Percentiles rank a stretch among this genome's conserved stretches.
Conservation (phyloP, 2,888 invertebrate genomes). For the Athrips mouffetella region DNA sequence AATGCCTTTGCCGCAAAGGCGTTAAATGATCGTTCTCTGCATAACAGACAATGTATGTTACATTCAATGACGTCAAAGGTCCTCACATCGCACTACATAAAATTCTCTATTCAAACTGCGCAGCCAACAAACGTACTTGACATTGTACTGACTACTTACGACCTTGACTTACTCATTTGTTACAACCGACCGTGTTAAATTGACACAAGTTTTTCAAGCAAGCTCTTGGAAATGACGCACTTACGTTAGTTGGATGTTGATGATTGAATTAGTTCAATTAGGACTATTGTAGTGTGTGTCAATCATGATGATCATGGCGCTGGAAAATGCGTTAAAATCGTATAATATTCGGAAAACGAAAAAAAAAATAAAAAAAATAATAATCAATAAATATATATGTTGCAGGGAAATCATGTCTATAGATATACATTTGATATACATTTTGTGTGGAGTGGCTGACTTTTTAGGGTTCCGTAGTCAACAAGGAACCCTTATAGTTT, state of each 20-base stretch:
- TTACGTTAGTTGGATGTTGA: neutral
- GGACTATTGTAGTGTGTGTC: neutral
- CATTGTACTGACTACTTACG: slow-evolving; percentile 29
- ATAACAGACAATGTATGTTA: neutral
- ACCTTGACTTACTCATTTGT: slow-evolving; percentile 30
- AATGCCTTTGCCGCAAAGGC: too few species aligned
- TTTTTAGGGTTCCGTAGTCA: too few species aligned
- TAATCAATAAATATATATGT: too few species aligned
- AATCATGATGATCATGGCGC: slow-evolving; percentile 3
- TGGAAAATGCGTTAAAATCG: too few species aligned
- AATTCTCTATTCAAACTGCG: neutral
- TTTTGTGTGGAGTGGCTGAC: too few species aligned
- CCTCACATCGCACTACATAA: neutral
- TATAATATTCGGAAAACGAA: too few species aligned
- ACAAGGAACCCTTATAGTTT: too few species aligned
- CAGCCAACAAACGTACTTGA: slow-evolving; percentile 36
- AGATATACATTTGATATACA: too few species aligned
- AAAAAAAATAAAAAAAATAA: too few species aligned
- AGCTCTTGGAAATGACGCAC: neutral
- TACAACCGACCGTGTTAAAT: neutral
- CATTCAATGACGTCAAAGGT: neutral
- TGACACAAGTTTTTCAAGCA: neutral
- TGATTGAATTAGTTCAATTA: slow-evolving; percentile 4
- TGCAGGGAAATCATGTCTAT: too few species aligned
- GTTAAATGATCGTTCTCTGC: neutral